These are phyloP conservation scores for Athene noctua DNA, from an alignment of 2,113 vertebrate species.

Conservation along the genomic window DNA sequence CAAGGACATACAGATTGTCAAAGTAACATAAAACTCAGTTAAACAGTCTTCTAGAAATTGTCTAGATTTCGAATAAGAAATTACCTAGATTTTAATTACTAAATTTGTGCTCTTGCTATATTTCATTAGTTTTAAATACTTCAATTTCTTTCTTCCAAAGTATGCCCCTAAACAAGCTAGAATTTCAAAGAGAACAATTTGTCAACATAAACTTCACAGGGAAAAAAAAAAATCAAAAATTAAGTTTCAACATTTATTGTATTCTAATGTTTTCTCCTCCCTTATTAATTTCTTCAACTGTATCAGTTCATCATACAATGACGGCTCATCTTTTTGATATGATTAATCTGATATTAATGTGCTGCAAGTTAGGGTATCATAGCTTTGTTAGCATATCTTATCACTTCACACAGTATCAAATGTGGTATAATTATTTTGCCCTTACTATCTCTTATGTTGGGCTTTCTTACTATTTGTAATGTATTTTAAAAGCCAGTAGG, in stretches of 20 bases:
- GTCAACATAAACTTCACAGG: neutral
- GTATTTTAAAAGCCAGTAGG: neutral
- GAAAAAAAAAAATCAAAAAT: neutral
- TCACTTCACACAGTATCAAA: neutral
- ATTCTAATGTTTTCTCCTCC: neutral
- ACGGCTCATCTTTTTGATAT: neutral
- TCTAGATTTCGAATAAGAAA: neutral
- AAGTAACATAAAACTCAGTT: neutral
- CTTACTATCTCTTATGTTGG: neutral
- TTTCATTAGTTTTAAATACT: neutral
- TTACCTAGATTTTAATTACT: neutral
- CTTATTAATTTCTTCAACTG: neutral
- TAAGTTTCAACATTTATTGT: neutral
- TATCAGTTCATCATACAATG: neutral
- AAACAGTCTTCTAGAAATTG: neutral
- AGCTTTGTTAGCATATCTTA: neutral
- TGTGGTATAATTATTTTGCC: neutral
- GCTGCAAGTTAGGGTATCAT: neutral
- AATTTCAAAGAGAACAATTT: neutral
- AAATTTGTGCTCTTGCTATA: neutral
- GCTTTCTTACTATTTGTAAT: neutral
- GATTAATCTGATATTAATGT: neutral
- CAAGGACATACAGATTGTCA: neutral
- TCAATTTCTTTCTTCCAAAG: neutral
- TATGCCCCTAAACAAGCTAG: neutral